Evolutionary conservation across 2,113 vertebrate species (phyloP).

Genomic region (Chascanopsetta lugubris): DNA sequence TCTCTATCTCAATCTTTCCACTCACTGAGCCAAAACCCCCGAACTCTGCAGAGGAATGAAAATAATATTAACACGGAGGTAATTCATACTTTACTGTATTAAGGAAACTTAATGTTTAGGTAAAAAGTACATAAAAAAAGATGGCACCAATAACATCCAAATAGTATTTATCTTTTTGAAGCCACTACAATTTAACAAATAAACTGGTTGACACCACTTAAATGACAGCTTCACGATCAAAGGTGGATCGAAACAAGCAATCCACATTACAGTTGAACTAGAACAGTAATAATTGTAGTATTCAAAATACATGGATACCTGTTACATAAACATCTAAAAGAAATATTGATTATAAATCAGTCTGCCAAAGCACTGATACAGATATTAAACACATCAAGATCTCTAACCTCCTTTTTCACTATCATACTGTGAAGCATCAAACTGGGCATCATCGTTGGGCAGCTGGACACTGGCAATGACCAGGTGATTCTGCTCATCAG

Average conservation of each 20-base stretch:
- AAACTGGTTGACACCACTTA: no score
- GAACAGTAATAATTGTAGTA: not conserved
- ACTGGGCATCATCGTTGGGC: slow-evolving; percentile 93
- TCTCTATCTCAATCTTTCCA: slow-evolving; percentile 95
- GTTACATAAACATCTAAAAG: no score
- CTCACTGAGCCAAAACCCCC: slow-evolving; percentile 95
- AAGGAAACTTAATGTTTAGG: not conserved
- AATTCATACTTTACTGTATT: not conserved
- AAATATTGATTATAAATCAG: not conserved
- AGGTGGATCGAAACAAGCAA: no score
- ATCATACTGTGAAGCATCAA: slow-evolving; percentile 93
- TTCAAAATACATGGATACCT: not conserved
- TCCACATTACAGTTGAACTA: not conserved
- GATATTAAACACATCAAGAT: not conserved
- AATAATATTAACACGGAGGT: not conserved
- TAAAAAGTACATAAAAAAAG: no score
- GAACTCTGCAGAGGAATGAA: slow-evolving; percentile 81
- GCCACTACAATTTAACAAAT: no score
- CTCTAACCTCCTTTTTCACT: slow-evolving; percentile 92
- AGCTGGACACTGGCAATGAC: slow-evolving; percentile 93
- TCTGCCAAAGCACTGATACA: not conserved
- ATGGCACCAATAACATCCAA: no score
- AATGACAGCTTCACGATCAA: no score
- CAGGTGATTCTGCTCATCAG: slow-evolving; percentile 93
- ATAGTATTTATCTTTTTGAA: no score